These are phyloP conservation scores for Edolisoma coerulescens DNA, from an alignment of 2,113 vertebrate species.

Conservation along the genomic window DNA sequence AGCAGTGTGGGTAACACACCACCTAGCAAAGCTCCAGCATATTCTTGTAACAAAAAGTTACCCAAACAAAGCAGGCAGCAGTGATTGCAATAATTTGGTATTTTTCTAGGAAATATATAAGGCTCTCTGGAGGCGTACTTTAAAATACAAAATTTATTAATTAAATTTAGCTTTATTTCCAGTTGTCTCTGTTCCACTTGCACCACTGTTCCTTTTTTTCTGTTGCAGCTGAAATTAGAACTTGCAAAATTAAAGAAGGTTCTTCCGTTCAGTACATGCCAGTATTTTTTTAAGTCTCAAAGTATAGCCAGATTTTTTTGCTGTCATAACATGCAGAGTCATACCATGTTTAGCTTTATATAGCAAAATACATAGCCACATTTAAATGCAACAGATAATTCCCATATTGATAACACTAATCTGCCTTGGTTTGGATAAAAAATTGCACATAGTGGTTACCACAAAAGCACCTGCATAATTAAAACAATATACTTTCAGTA, in stretches of 20 bases:
- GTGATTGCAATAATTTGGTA: not conserved
- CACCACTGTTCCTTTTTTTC: not conserved
- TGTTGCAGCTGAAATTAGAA: conserved; percentile 11
- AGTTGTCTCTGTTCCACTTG: not conserved
- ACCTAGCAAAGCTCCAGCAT: not conserved
- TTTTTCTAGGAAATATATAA: conserved; percentile 3
- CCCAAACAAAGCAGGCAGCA: conserved; percentile 4
- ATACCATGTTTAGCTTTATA: not conserved
- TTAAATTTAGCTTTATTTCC: not conserved
- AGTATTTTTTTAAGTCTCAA: not conserved
- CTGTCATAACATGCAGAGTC: conserved; percentile 26
- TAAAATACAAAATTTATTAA: not conserved
- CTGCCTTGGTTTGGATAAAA: conserved; percentile 10
- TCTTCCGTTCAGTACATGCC: not conserved
- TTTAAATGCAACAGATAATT: conserved; percentile 24
- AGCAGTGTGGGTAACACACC: not conserved
- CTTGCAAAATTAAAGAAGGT: not conserved
- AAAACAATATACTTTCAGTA: not conserved
- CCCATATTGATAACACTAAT: not conserved
- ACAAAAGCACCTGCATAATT: not conserved
- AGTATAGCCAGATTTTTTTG: not conserved
- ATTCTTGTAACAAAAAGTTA: conserved; percentile 3
- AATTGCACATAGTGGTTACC: not conserved
- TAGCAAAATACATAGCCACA: not conserved
- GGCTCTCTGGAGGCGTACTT: not conserved